Base-by-base conservation (phyloP, 2,888 invertebrate species). In the Acleris sparsana region DNA sequence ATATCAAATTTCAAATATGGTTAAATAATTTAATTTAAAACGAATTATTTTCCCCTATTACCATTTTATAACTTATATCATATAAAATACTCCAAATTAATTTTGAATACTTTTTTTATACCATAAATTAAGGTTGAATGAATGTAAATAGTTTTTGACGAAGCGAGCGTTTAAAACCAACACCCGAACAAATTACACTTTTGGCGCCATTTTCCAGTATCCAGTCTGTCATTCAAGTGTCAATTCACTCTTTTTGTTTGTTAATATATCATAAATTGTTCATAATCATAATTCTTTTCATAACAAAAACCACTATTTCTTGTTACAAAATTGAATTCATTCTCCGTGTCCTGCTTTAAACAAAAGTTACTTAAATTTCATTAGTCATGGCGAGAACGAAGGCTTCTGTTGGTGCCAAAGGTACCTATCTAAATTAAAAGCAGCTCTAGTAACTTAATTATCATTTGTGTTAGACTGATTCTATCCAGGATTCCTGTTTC, bases 371-470 rank as follows among this genome's bases (percentile, higher is more conserved):
- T 52, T 43, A 58, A 46, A 33, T 29, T 60, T 44, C 13, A 46
- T 63, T 18, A 48, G 44, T 39, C 4, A 83, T 83, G 83, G 83
- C 83, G 9, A 73, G 82, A 58, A 89, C 89, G 1, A 89, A 84
- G 71, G 88, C 89, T 16, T 88, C 89, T 25, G 88, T 88, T 1
- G 89, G 88, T 6, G 78, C 86, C 46, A 89, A 89, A 83, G 82
- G 89, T 88, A 71, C 71, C 72, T 67, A 71, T 71, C 72, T 67
- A 58, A 53, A 33, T 25, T 51, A 4, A 33, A 33, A 33, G 17
- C n/a, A 39, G 13, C 20, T 33, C 39, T 6, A 2, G 18, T 11
- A 53, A 53, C 13, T 13, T 20, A 18, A 11, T 17, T n/a, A 49
- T 49, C 25, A 6, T 60, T 62, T 22, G 16, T 9, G 9, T 43